These are phyloP conservation scores for Lepisosteus oculatus DNA, from an alignment of 2,113 vertebrate species.

Conservation along the genomic window DNA sequence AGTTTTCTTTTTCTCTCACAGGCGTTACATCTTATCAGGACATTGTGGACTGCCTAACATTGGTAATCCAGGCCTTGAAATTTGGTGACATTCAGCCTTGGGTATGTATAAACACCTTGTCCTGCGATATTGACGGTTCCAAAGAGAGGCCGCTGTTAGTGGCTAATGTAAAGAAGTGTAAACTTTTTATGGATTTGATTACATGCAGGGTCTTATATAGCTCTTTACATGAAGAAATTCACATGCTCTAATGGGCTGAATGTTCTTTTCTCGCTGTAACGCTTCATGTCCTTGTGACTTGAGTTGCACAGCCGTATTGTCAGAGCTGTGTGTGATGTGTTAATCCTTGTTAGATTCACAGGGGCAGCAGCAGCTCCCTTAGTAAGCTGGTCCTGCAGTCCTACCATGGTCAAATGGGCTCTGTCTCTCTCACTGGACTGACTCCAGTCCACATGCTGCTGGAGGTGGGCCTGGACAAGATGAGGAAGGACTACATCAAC, in stretches of 20 bases:
- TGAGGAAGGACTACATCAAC: constrained; percentile 93
- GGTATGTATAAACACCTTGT: constrained; percentile 60
- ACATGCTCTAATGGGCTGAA: no score
- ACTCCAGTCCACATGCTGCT: constrained; percentile 84
- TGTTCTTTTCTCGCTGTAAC: no score
- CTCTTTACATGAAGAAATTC: no score
- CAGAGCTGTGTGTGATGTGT: background rate
- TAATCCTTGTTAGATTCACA: constrained; percentile 74
- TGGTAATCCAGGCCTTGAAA: constrained; percentile 77
- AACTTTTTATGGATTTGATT: no score
- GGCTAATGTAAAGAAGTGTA: no score
- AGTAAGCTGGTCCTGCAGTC: constrained; percentile 87
- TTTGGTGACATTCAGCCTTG: constrained; percentile 82
- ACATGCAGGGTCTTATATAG: no score
- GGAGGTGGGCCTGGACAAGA: constrained; percentile 91
- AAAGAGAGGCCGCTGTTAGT: no score
- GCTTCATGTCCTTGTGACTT: no score
- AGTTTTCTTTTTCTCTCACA: constrained; percentile 38
- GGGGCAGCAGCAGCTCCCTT: constrained; percentile 82
- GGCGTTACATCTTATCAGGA: constrained; percentile 86
- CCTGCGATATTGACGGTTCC: no score
- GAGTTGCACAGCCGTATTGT: no score
- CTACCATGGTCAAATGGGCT: constrained; percentile 74
- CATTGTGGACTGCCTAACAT: constrained; percentile 74
- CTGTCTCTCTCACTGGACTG: constrained; percentile 70